A percentile compares a stretch with the other conserved stretches of the same genome.
phyloP scores from a whole-genome alignment of 2,888 invertebrate genomes.

The Aphrophora alni region DNA sequence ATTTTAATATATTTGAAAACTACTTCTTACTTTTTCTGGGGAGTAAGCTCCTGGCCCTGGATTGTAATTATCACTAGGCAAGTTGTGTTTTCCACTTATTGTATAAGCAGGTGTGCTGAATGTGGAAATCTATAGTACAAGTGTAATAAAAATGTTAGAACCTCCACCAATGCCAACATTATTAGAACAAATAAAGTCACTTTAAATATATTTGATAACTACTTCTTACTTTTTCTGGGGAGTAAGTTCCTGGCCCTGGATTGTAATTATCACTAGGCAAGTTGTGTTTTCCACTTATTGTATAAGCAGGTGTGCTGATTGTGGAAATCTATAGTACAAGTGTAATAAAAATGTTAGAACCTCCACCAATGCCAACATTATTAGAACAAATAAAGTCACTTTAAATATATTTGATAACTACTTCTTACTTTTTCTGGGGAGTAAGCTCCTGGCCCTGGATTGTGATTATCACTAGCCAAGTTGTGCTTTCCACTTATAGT shows the following conservation, averaged over 20 bases:
- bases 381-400: too few species aligned
- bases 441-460: conserved; percentile 28
- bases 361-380: too few species aligned
- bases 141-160: background rate
- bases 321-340: conserved; percentile 26
- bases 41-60: conserved; percentile 94
- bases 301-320: conserved; percentile 74
- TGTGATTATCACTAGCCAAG: conserved; percentile 62
- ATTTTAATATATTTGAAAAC: background rate
- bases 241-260: conserved; percentile 91
- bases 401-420: too few species aligned
- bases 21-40: conserved; percentile 81
- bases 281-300: conserved; percentile 82
- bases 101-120: conserved; percentile 78
- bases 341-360: too few species aligned
- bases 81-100: conserved; percentile 79
- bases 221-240: conserved; percentile 50
- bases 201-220: too few species aligned
- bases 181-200: too few species aligned
- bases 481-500: conserved; percentile 60
- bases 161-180: background rate
- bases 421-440: background rate
- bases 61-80: conserved; percentile 72
- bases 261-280: conserved; percentile 72
- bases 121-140: conserved; percentile 33